phyloP scores from a whole-genome alignment of 2,888 invertebrate species.

The Xanthia togata region DNA sequence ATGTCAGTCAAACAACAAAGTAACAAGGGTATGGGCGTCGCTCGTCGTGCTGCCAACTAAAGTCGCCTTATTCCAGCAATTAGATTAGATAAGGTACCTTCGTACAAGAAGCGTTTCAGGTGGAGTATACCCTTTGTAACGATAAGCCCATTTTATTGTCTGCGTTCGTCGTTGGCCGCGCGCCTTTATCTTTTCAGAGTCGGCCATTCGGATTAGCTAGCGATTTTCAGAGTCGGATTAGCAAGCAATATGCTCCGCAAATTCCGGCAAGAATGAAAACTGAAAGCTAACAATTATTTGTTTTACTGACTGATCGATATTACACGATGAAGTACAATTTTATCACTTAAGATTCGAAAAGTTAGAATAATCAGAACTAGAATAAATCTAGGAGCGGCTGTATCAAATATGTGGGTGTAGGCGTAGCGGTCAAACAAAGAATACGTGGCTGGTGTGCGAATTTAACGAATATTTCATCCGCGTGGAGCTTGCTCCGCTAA shows the following conservation, averaged over 20 bases:
- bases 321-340: conserved; percentile 34
- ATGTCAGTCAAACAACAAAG: conserved; percentile 17
- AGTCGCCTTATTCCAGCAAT: conserved; percentile 60
- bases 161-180: conserved; percentile 75
- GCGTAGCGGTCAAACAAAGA: conserved; percentile 56
- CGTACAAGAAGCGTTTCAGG: conserved; percentile 73
- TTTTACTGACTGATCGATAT: conserved; percentile 68
- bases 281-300: conserved; percentile 70
- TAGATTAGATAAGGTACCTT: conserved; percentile 70
- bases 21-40: conserved; percentile 16
- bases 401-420: conserved; percentile 46
- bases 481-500: conserved; percentile 47
- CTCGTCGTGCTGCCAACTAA: conserved; percentile 31
- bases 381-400: conserved; percentile 26
- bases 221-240: too few species aligned
- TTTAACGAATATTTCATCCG: conserved; percentile 67
- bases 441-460: conserved; percentile 55
- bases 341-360: conserved; percentile 5
- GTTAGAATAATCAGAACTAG: conserved; percentile 7
- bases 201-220: too few species aligned
- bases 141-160: conserved; percentile 86
- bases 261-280: conserved; percentile 77
- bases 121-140: conserved; percentile 75
- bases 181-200: conserved; percentile 85
- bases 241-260: conserved; percentile 82